Base-by-base conservation (phyloP, 2,888 invertebrate genomes). In the Ectropis crepuscularia region DNA sequence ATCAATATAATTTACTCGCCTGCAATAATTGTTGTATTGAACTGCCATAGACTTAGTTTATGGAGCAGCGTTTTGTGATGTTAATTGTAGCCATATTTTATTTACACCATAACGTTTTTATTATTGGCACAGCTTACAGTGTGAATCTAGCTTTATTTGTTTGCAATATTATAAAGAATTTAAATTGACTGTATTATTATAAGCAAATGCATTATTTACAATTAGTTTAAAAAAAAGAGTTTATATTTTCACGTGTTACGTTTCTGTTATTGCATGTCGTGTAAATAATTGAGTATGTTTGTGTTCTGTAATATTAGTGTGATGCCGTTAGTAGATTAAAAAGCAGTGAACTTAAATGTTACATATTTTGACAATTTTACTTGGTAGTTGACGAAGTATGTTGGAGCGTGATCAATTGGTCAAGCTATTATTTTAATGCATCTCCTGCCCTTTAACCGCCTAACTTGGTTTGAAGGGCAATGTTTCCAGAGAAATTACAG, bases 251-350 rank as follows among this genome's bases (percentile, higher is more conserved):
- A 28, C 4, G 16, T 28, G 16, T 28, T 51, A 41, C 41, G 16
- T 59, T 59, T 53, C 9, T 59, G 41, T 55, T 55, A 38, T 57
- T 57, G 59, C 55, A 64, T 59, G 55, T 55, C 57, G 11, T 57
- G 55, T 55, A 60, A 48, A 55, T 64, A 53, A 57, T 46, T 49
- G 16, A 38, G 50, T 48, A 46, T 39, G 37, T 48, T 54, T 53
- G 7, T 41, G 10, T 50, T 49, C 2, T 46, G 39, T 47, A 12
- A 28, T 28, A 28, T 28, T 28, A 28, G 16, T 28, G 16, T 16
- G 16, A 9, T 9, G 47, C 5, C 41, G n/a, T 50, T 38, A 12
- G 9, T 6, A 50, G 50, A 10, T 41, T 41, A 28, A 51, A 49
- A 41, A 28, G 41, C 41, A 42, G 12, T 39, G 5, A 37, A 48